Conservation (phyloP, 2,113 vertebrate species). For the Litocranius walleri region DNA sequence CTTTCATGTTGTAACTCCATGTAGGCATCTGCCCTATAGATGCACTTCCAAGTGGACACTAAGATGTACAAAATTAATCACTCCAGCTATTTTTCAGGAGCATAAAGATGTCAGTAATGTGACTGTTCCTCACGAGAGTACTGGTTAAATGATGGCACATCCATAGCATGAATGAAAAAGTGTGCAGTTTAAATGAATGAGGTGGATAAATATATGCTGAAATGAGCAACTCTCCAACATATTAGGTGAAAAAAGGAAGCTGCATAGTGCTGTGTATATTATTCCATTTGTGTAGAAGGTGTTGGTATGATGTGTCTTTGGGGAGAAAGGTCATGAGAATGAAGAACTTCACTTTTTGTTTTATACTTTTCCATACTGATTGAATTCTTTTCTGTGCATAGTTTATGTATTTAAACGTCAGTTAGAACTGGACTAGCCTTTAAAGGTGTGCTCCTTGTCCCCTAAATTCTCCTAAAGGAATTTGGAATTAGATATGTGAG, state of each 20-base stretch:
- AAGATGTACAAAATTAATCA: neutral
- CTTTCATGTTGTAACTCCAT: neutral
- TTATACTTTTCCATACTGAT: neutral
- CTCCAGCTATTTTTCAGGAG: neutral
- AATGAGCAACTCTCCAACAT: neutral
- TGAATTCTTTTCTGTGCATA: neutral
- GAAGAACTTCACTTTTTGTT: neutral
- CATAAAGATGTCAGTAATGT: neutral
- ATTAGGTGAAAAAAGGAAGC: neutral
- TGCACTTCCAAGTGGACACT: neutral
- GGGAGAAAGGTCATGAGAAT: neutral
- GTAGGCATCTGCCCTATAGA: neutral
- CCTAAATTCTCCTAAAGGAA: neutral
- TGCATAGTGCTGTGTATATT: neutral
- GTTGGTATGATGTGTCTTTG: neutral
- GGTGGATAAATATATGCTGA: neutral
- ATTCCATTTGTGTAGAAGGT: neutral
- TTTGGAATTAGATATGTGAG: neutral
- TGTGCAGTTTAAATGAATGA: neutral
- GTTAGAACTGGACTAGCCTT: neutral
- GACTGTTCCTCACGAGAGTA: neutral
- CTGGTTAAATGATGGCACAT: neutral
- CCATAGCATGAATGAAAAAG: neutral
- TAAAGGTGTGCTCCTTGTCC: neutral
- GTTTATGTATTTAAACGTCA: neutral